Base-by-base conservation (phyloP, 2,888 invertebrate species). In the Agrochola lota region DNA sequence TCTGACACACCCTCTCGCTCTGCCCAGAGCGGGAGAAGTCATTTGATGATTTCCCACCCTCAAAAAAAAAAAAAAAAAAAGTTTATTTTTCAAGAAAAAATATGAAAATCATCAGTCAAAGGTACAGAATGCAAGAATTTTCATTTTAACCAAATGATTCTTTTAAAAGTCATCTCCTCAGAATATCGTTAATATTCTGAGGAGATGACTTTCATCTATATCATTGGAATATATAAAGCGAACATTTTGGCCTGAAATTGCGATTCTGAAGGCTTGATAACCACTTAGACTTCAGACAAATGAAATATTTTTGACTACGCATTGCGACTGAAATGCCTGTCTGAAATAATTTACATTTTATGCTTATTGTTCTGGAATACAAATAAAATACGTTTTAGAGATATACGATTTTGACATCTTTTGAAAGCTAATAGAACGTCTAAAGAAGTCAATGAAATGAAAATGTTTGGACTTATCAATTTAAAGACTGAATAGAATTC, bases 301-400 rank as follows among this genome's bases (percentile, higher is more conserved):
- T 79, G 72, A 75, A 75, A 70, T 63, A 60, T 64, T 70, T 72
- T 72, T 66, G 20, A 82, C 63, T 73, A 70, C 26, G 20, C n/a
- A 68, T 60, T 52, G 35, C 0, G 30, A 59, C 52, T 20, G 8
- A 73, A 46, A 73, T 55, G 23, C 17, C n/a, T 70, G 35, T 30
- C 23, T 70, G 26, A 67, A 59, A 67, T 26, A 60, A 70, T 60
- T 66, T 30, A 55, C 20, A 66, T 72, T 71, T n/a, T 46, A 64
- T 20, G 52, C 23, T 15, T 71, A 46, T 59, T 79, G 11, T 60
- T 75, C 30, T 17, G 35, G 52, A 59, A 30, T 43, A 43, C 4
- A n/a, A 40, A 67, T 52, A 23, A 52, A 52, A 23, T 52, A 52
- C 62, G n/a, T n/a, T 30, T 30, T 11, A 35, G 23, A 35, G 15